Evolutionary conservation across 2,797 vertebrate species (phyloP), one percentile per base, ranked within the genome.

Genomic region (Meriones psammophilus): DNA sequence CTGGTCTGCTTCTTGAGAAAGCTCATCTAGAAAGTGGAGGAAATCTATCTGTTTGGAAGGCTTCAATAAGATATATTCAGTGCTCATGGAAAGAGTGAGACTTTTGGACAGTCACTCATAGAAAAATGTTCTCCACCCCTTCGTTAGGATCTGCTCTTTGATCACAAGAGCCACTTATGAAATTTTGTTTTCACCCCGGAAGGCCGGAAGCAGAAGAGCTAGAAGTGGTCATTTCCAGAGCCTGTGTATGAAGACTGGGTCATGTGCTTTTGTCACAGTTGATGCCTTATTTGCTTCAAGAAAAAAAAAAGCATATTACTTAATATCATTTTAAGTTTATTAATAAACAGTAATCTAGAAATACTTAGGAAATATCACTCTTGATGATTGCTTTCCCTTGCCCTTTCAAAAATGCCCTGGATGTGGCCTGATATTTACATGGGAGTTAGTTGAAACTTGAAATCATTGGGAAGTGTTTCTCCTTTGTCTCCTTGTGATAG

Each of bases 51-150:
- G 24, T 73, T n/a, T 88, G 18, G 56, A 83, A 73, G 28, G 42
- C 39, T 36, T 7, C 28, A 39, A 54, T 58, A 64, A 74, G 68
- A 88, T 54, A 80, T 58, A 36, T 73, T 69, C 89, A 90, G 6
- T 94, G 9, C 8, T 92, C 78, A 36, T 71, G 4, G 62, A 69
- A 77, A 46, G 71, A 30, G 2, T 68, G 66, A 28, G 56, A 62
- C 42, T 88, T 58, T 92, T 79, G n/a, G 50, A 93, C 88, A 92
- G 28, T 62, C 30, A 42, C 76, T 96, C 36, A 36, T 66, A 71
- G 64, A 92, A 50, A 9, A 69, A n/a, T 50, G 5, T 8, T 39
- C 17, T 1, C 14, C 8, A 1, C 2, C 5, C 10, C 18, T 24
- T 71, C 66, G 60, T 4, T 79, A 54, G 46, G 83, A 66, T 64